Base-by-base conservation (phyloP, 2,888 invertebrate genomes). In the Antheraea assamensis region DNA sequence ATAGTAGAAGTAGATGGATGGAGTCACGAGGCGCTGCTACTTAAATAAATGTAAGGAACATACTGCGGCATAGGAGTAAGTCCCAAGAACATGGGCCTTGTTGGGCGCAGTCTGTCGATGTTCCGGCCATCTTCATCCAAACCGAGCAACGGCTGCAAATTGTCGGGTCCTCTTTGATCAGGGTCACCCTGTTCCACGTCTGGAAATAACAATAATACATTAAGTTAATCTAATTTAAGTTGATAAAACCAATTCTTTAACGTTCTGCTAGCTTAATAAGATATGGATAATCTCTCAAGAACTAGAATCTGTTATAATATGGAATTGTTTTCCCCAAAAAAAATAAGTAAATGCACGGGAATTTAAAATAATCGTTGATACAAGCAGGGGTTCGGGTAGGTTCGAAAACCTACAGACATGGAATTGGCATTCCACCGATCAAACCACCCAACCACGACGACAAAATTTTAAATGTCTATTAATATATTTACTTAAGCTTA, bases 151-250 rank as follows among this genome's bases (percentile, higher is more conserved):
- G 88, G 88, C 64, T 79, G 79, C 49, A 79, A 76, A 49, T 81
- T 81, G 17, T 86, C 85, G 3, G 71, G 49, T 7, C 30, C 70
- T 24, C 72, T 74, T 10, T 76, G 83, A 47, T 86, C 85, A 2
- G 79, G 75, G 2, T 80, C 76, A 0, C 88, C 88, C 31, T 80
- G 81, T 76, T 89, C 89, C 76, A 88, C 76, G 75, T 89, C 89
- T 89, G 83, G 30, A 77, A 81, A 42, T 52, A 4, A 21, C 21
- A 52, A n/a, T 21, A 52, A 52, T 21, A 21, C 21, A 52, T 21
- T 52, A 21, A 21, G 21, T 52, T 21, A 52, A 42, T 4, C 49
- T 19, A 49, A 19, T 19, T 49, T 19, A 2, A 49, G 19, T 17
- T 19, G n/a, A n/a, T n/a, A n/a, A n/a, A 49, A 49, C 49, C 4